Base-by-base conservation (phyloP, 2,888 invertebrate species). In the Maniola hyperantus region DNA sequence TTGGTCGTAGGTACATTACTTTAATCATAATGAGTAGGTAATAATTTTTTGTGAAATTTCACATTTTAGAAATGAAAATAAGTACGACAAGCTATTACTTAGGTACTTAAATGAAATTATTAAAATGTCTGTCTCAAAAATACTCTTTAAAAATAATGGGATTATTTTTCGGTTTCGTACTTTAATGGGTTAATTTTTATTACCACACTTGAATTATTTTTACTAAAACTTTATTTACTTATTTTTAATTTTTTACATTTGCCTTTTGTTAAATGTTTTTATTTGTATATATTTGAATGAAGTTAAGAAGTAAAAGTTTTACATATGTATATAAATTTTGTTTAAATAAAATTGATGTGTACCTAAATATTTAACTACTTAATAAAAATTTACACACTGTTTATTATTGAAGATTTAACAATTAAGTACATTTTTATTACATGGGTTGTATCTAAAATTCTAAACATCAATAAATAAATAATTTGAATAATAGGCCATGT, bases 111-210 rank as follows among this genome's bases (percentile, higher is more conserved):
- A 36, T 55, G 13, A 55, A 55, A 55, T 39, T 36, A 36, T 36
- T 15, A 39, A 36, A 39, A 51, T 51, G 10, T 54, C 5, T 39
- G 36, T 55, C 55, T 20, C 39, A 55, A 55, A 51, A 55, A 55
- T 55, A 55, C 55, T 55, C 55, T 39, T 33, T 18, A n/a, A 34
- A n/a, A 54, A 53, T 53, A 13, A 11, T 55, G 55, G 55, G 55
- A 55, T 55, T 55, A 36, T 36, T 55, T 39, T 39, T 55, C 55
- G 39, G 55, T 39, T 55, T 15, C 18, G 55, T 39, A 55, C 55
- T 55, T 55, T 39, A 58, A 50, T 51, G 62, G 50, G 48, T 15
- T 61, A 65, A 13, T 44, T 54, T 67, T 60, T 36, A 53, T 53
- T 48, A 6, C 18, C 6, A 26, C 4, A 18, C 10, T 55, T 18